A percentile compares a stretch with the other conserved stretches of the same genome.
phyloP scores from a whole-genome alignment of 2,888 invertebrate genomes.

The Empis livida region DNA sequence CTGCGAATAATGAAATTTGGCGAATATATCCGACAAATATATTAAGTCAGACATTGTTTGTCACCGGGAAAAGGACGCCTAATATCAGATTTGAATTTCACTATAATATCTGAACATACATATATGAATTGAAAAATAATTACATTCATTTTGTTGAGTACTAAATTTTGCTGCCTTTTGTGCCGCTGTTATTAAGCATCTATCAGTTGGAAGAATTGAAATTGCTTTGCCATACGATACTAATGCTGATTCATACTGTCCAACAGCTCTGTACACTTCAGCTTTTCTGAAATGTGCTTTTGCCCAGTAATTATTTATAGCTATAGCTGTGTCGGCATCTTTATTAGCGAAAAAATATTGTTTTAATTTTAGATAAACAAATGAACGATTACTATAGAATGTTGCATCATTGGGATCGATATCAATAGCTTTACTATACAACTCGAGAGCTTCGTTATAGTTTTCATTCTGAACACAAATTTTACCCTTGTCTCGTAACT shows the following conservation, averaged over 20 bases:
- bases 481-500: slow-evolving; percentile 55
- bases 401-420: slow-evolving; percentile 51
- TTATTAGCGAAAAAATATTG: slow-evolving; percentile 63
- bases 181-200: slow-evolving; percentile 48
- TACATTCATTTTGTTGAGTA: slow-evolving; percentile 48
- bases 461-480: slow-evolving; percentile 58
- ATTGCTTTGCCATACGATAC: slow-evolving; percentile 55
- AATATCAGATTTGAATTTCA: no score
- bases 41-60: no score
- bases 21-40: no score
- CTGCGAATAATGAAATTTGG: no score
- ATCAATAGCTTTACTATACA: slow-evolving; percentile 69
- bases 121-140: no score
- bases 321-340: slow-evolving; percentile 65
- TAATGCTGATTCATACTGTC: slow-evolving; percentile 51
- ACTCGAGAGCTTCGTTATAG: slow-evolving; percentile 60
- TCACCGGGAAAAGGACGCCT: no score
- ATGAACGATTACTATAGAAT: slow-evolving; percentile 67
- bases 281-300: slow-evolving; percentile 65
- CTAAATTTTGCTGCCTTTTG: slow-evolving; percentile 44
- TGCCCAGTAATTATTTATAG: slow-evolving; percentile 62
- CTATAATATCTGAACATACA: no score
- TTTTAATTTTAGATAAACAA: slow-evolving; percentile 62
- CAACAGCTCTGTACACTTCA: slow-evolving; percentile 57
- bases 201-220: slow-evolving; percentile 52